Base-by-base conservation (phyloP, 2,113 vertebrate genomes). In the Condylura cristata region DNA sequence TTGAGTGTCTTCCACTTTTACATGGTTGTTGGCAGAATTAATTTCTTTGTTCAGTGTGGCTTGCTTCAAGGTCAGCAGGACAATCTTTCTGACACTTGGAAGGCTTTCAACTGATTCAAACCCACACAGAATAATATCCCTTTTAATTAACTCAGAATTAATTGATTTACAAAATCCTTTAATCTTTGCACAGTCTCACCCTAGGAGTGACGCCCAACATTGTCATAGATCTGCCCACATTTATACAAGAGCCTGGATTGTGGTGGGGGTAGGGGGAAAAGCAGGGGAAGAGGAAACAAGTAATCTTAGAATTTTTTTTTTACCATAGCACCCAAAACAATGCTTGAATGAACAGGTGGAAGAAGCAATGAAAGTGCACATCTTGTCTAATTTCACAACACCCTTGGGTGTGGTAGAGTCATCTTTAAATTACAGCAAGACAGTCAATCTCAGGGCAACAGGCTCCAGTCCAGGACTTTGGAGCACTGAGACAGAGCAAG, bases 101-200 rank as follows among this genome's bases (percentile, higher is more conserved):
- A 60, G 37, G 32, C 12, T 87, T 80, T 80, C 37, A 24, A 56
- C 41, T 72, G 51, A 48, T 95, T 61, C 41, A 32, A 20, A 83
- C 28, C 41, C 56, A 85, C 10, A 16, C 4, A n/a, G 32, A 28
- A 61, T 76, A 44, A 81, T 86, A 85, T 96, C 22, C 28, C 18
- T 48, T 88, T 88, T 66, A 20, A 76, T 76, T 44, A 76, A 80
- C 30, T 89, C 70, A 89, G 66, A 85, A 93, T 60, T 11, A 8
- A 72, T 8, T 65, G 4, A 80, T 60, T 68, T 44, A 4, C 72
- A 90, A 86, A 93, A 56, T 32, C 41, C 0, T 28, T 91, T 79
- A 66, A 32, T 3, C 22, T 80, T 84, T 82, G 46, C 17, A 16
- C 72, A 92, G n/a, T 53, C 24, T 56, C 39, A 85, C 72, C 70